Evolutionary conservation across 2,888 invertebrate species (phyloP).

Genomic region (Hylaea fasciaria): DNA sequence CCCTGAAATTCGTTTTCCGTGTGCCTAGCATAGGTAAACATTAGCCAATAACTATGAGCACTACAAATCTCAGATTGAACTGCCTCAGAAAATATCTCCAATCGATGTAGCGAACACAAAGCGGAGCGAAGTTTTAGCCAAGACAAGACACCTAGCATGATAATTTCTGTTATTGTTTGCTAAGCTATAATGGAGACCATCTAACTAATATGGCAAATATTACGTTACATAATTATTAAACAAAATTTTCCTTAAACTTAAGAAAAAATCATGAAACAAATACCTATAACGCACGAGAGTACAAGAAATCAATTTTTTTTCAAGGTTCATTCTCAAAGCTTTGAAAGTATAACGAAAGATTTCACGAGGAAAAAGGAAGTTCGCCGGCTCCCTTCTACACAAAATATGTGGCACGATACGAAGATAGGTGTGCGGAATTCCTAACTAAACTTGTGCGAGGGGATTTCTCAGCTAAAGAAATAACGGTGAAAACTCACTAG

Average conservation of each 20-base stretch:
- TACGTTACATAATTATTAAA: no score
- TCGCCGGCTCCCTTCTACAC: conserved; percentile 63
- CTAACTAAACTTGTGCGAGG: conserved; percentile 71
- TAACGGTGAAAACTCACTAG: conserved; percentile 62
- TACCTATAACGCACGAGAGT: conserved; percentile 1
- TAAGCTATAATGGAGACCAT: no score
- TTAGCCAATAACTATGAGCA: background rate
- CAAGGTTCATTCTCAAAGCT: conserved; percentile 36
- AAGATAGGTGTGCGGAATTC: conserved; percentile 75
- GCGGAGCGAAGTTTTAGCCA: no score
- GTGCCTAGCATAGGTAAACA: conserved; percentile 30
- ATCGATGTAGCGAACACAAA: no score
- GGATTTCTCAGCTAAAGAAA: conserved; percentile 71
- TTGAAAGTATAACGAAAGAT: conserved; percentile 51
- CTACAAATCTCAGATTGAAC: background rate
- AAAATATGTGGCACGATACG: conserved; percentile 73
- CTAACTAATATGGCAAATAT: no score
- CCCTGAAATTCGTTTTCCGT: conserved; percentile 61
- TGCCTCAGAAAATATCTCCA: no score
- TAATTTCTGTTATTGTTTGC: no score
- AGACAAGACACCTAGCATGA: no score
- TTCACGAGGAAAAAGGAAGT: conserved; percentile 63
- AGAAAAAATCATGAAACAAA: background rate
- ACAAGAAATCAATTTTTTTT: conserved; percentile 33
- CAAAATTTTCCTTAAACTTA: background rate